Base-by-base conservation (phyloP, 2,797 vertebrate genomes). In the Tympanoctomys barrerae region DNA sequence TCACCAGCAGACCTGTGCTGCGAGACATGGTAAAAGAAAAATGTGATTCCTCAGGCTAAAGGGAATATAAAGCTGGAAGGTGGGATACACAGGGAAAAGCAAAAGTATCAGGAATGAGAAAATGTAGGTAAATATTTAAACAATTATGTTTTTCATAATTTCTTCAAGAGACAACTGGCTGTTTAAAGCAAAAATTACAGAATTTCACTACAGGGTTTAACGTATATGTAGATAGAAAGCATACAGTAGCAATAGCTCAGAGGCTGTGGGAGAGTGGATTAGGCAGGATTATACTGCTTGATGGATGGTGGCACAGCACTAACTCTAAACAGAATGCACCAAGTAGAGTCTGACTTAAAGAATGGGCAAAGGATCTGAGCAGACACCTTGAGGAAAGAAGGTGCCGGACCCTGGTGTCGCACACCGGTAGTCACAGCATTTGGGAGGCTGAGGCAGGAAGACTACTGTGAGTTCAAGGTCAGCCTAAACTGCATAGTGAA, bases 11-110 rank as follows among this genome's bases (percentile, higher is more conserved):
- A 62, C 26, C 10, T 46, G 46, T 11, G 5, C 2, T 0, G 18
- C 0, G 1, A 73, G 79, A 59, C 39, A 46, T 0, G 54, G 16
- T 39, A 16, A 49, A 77, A 42, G 49, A 12, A 62, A 75, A 54
- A 57, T 52, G 57, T 31, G 62, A 39, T 14, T 28, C n/a, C 54
- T 36, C 6, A n/a, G 78, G 71, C 39, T 24, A 57, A 59, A 87
- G 82, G 46, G 13, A 1, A 1, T 22, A 0, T 0, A 28, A 8
- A 7, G 28, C 14, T 3, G 73, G 82, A 42, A 70, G n/a, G 1
- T 18, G 42, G 39, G 12, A 24, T 28, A 36, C 1, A 9, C 2
- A 3, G 80, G 39, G 3, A 68, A 28, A 42, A 75, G 42, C 18
- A 28, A 82, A 68, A 61, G 7, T 16, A 18, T 39, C 33, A 21